Percentiles rank a stretch among this genome's conserved stretches.
phyloP scores from a whole-genome alignment of 2,113 vertebrate species.

The Herpailurus yagouaroundi region DNA sequence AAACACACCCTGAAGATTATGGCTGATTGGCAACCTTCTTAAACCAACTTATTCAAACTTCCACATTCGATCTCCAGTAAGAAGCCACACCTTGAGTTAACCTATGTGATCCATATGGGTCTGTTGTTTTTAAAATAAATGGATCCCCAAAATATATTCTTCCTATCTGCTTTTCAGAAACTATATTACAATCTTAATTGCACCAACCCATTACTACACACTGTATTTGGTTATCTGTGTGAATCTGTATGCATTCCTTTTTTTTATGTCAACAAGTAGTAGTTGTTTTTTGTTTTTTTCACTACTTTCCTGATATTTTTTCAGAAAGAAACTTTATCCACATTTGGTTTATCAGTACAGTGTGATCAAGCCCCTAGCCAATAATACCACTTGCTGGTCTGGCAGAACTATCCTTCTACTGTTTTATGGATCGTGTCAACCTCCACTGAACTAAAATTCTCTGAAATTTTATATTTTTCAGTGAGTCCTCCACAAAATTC shows the following conservation, averaged over 20 bases:
- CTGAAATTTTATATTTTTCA: neutral
- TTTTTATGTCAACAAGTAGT: too few species aligned
- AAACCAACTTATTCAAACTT: neutral
- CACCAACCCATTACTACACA: neutral
- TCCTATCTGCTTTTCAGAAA: neutral
- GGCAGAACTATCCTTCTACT: neutral
- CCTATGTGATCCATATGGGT: neutral
- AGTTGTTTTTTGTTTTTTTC: too few species aligned
- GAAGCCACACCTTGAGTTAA: neutral
- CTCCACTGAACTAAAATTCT: neutral
- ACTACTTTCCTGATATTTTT: neutral
- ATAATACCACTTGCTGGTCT: neutral
- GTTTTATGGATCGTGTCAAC: neutral
- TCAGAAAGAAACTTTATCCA: neutral
- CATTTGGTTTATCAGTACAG: neutral
- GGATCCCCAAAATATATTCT: neutral
- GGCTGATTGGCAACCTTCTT: neutral
- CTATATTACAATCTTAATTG: neutral
- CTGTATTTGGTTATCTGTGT: neutral
- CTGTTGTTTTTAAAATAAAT: neutral
- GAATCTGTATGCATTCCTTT: neutral
- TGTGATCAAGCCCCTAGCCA: neutral
- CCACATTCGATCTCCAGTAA: neutral
- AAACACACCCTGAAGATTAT: neutral
- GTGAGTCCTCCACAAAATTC: neutral